Percentiles rank a stretch among this genome's conserved stretches.
These are phyloP conservation scores for Ormyrus labotus DNA, from an alignment of 2,888 invertebrate species.

Conservation along the genomic window DNA sequence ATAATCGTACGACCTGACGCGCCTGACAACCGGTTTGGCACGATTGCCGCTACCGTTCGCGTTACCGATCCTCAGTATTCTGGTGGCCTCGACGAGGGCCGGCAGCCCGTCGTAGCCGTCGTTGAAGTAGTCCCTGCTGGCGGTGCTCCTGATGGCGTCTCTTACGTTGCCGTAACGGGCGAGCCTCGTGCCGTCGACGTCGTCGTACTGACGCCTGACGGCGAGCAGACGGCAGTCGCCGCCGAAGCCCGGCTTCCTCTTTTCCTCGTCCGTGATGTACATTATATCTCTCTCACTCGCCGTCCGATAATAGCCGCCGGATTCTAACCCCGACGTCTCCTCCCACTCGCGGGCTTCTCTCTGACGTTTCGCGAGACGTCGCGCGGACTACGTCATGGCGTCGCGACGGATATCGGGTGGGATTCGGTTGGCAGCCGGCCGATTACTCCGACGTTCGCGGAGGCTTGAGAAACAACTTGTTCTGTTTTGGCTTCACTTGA, in stretches of 20 bases:
- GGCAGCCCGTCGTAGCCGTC: slow-evolving; percentile 55
- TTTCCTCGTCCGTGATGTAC: slow-evolving; percentile 70
- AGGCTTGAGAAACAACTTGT: neutral
- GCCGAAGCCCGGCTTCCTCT: slow-evolving; percentile 62
- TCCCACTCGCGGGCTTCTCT: neutral
- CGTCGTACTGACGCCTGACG: slow-evolving; percentile 66
- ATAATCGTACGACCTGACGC: slow-evolving; percentile 40
- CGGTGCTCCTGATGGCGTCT: slow-evolving; percentile 1
- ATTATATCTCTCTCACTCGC: slow-evolving; percentile 55
- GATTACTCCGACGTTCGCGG: neutral
- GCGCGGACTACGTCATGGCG: slow-evolving; percentile 21
- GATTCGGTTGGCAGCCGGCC: neutral
- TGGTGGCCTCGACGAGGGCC: slow-evolving; percentile 54
- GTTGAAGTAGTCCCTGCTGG: slow-evolving; percentile 49
- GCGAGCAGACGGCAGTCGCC: slow-evolving; percentile 70
- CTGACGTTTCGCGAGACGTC: slow-evolving; percentile 7
- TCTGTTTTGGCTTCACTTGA: neutral
- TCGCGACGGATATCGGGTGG: neutral
- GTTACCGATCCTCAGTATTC: slow-evolving; percentile 38
- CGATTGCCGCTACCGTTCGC: neutral
- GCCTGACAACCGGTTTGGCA: slow-evolving; percentile 16
- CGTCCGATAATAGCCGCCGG: slow-evolving; percentile 32
- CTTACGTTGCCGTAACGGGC: neutral
- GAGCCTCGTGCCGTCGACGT: slow-evolving; percentile 56
- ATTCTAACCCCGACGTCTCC: neutral